Conservation (phyloP, 2,888 invertebrate genomes). For the Temnothorax unifasciatus region DNA sequence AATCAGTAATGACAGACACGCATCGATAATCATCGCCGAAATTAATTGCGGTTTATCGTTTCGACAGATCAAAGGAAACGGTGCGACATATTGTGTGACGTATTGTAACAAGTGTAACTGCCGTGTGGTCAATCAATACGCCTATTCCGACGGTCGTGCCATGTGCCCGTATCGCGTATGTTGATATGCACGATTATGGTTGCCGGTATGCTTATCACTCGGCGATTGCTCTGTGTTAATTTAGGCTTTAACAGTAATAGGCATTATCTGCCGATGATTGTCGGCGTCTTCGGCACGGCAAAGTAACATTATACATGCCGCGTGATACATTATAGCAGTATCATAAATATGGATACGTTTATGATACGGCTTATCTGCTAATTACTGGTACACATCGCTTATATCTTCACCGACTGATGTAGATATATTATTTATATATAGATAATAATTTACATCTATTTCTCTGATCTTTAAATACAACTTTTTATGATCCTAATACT, state of each 20-base stretch:
- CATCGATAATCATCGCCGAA: slow-evolving; percentile 11
- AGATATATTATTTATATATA: not conserved
- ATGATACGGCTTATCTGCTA: not conserved
- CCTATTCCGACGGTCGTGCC: slow-evolving; percentile 22
- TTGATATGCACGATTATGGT: slow-evolving; percentile 1
- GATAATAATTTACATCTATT: not conserved
- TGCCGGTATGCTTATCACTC: not conserved
- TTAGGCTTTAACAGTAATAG: slow-evolving; percentile 51
- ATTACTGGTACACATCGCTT: not conserved
- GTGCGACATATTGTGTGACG: not conserved
- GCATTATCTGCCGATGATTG: slow-evolving; percentile 17
- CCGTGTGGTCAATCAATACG: slow-evolving; percentile 42
- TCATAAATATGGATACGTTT: not conserved
- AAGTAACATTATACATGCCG: not conserved
- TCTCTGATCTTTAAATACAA: not conserved
- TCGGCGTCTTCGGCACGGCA: slow-evolving; percentile 12
- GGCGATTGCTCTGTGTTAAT: slow-evolving; percentile 36
- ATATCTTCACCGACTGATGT: not conserved
- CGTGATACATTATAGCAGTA: not conserved
- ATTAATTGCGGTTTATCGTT: slow-evolving; percentile 32
- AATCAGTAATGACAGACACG: not conserved
- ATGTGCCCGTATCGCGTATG: not conserved
- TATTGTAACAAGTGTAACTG: slow-evolving; percentile 35
- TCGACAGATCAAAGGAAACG: slow-evolving; percentile 33
- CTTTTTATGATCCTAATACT: too few relatives aligned